Conservation (phyloP, 2,113 vertebrate species). For the Lampris megalopsis region DNA sequence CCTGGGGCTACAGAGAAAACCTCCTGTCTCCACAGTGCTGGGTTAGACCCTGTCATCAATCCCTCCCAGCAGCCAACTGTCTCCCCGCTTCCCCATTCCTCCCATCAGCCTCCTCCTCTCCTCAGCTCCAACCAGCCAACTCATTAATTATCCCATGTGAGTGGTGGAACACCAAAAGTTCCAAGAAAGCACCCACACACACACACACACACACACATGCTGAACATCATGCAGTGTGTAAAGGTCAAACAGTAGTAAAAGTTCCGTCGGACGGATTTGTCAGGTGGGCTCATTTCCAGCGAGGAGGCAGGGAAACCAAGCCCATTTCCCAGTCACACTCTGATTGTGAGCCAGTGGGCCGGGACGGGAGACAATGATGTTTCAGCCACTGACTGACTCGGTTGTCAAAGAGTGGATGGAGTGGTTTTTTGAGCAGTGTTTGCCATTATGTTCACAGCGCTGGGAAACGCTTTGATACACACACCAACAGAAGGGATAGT, state of each 20-base stretch:
- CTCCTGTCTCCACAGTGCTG: conserved; percentile 25
- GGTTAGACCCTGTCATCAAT: conserved; percentile 41
- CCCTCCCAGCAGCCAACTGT: conserved; percentile 3
- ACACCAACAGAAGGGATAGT: neutral
- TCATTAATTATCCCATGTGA: conserved; percentile 57
- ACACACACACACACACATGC: neutral
- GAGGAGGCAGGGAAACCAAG: conserved; percentile 10
- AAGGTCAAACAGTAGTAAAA: conserved; percentile 52
- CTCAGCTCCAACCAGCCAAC: neutral
- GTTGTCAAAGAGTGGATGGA: neutral
- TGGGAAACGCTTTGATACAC: neutral
- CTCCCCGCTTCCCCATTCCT: conserved; percentile 8
- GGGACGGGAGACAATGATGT: neutral
- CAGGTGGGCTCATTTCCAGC: conserved; percentile 47
- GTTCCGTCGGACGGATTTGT: conserved; percentile 27
- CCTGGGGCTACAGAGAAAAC: conserved; percentile 16
- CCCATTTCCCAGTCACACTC: neutral
- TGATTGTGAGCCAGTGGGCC: conserved; percentile 7
- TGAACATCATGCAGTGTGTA: conserved; percentile 2
- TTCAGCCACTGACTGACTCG: neutral
- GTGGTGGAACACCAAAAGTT: conserved; percentile 31
- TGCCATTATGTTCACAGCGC: neutral
- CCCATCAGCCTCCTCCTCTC: neutral
- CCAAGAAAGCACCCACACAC: conserved; percentile 11
- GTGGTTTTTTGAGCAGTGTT: neutral